phyloP scores from a whole-genome alignment of 2,888 invertebrate species.

The Cerastis leucographa region DNA sequence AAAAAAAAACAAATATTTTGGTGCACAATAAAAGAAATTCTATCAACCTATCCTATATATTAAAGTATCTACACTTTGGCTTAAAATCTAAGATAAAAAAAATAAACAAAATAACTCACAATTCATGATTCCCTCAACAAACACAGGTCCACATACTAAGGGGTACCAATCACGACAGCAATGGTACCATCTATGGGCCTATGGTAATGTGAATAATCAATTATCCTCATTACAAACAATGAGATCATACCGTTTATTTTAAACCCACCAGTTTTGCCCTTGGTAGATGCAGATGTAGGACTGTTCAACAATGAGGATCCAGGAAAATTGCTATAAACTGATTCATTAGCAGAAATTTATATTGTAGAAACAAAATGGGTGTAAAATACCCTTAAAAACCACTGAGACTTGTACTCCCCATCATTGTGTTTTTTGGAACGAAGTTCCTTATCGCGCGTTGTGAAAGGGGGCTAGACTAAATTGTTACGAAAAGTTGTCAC shows the following conservation, averaged over 20 bases:
- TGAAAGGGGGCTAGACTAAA: no score
- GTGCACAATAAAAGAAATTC: not conserved
- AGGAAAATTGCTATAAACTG: constrained; percentile 19
- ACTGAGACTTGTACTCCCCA: no score
- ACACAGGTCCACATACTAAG: constrained; percentile 10
- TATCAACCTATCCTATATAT: not conserved
- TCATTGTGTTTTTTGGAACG: no score
- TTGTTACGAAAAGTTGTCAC: no score
- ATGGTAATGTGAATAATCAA: not conserved
- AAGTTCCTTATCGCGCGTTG: no score
- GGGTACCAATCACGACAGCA: not conserved
- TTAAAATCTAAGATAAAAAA: not conserved
- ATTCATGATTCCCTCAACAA: constrained; percentile 13
- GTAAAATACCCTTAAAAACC: no score
- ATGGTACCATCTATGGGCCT: not conserved
- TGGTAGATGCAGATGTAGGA: not conserved
- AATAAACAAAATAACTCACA: constrained; percentile 17
- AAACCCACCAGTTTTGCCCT: not conserved
- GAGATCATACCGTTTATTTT: constrained; percentile 11
- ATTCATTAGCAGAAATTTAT: not conserved
- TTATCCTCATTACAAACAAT: constrained; percentile 6
- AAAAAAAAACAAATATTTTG: not conserved
- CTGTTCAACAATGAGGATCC: not conserved
- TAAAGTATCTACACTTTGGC: not conserved
- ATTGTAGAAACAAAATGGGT: no score